These are phyloP conservation scores for Halichoerus grypus DNA, from an alignment of 2,113 vertebrate species.

Conservation along the genomic window DNA sequence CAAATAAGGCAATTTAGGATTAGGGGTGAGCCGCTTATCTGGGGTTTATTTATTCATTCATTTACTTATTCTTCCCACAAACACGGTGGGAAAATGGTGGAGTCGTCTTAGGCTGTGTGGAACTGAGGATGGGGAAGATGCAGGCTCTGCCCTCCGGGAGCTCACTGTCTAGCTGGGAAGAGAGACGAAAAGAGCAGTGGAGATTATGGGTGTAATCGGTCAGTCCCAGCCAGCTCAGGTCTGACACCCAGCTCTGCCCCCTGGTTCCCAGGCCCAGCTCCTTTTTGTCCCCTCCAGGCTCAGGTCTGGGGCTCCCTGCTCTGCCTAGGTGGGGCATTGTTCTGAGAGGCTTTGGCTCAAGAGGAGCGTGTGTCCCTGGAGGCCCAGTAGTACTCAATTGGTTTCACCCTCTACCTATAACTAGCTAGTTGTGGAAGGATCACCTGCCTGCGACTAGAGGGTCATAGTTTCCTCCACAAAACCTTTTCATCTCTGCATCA, in stretches of 20 bases:
- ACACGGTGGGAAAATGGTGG: background rate
- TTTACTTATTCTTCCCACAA: background rate
- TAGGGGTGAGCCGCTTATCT: background rate
- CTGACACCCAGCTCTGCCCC: too few species aligned
- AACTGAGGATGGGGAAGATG: background rate
- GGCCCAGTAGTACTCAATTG: background rate
- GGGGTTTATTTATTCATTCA: background rate
- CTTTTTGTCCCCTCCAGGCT: background rate
- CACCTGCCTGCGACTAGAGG: background rate
- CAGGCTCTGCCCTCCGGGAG: background rate
- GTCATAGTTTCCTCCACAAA: background rate
- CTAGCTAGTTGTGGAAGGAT: background rate
- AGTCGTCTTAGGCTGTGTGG: background rate
- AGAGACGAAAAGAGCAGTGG: background rate
- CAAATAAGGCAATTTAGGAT: background rate
- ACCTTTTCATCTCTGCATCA: background rate
- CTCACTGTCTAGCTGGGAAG: background rate
- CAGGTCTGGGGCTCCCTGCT: background rate
- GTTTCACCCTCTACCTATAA: background rate
- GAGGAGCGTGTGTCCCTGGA: background rate
- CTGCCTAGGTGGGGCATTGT: background rate
- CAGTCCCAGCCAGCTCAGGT: background rate
- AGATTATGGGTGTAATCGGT: too few species aligned
- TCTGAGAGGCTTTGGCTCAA: background rate
- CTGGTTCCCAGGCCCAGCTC: background rate